Conservation (phyloP, 2,113 vertebrate species). For the Microcebus lehilahytsara region DNA sequence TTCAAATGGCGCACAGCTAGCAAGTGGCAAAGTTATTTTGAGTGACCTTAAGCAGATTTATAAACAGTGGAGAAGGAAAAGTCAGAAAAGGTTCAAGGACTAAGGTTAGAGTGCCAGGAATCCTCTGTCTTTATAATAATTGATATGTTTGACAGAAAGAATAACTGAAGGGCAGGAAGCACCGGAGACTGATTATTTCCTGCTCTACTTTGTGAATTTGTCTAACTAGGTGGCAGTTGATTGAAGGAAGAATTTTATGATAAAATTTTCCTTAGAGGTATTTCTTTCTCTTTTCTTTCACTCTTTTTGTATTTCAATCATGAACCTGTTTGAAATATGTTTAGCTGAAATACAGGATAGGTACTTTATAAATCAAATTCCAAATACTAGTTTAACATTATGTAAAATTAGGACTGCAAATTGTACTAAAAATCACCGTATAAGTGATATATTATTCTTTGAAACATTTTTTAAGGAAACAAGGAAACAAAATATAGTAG, state of each 20-base stretch:
- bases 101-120: background rate
- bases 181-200: background rate
- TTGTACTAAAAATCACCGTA: background rate
- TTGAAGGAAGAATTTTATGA: background rate
- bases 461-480: background rate
- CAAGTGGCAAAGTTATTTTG: background rate
- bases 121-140: background rate
- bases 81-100: background rate
- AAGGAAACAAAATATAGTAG: background rate
- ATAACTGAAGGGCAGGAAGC: background rate
- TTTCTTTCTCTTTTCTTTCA: background rate
- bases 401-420: background rate
- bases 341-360: slow-evolving; percentile 9
- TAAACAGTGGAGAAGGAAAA: slow-evolving; percentile 12
- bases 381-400: background rate
- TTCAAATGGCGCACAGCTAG: background rate
- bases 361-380: slow-evolving; percentile 14
- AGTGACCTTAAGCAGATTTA: slow-evolving; percentile 23
- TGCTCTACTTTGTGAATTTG: background rate
- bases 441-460: background rate
- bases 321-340: background rate
- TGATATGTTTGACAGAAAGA: background rate
- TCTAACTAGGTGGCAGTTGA: background rate
- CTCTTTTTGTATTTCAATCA: slow-evolving; percentile 4
- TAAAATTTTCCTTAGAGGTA: background rate